Base-by-base conservation (phyloP, 2,113 vertebrate genomes). In the Rousettus leschenaultii region DNA sequence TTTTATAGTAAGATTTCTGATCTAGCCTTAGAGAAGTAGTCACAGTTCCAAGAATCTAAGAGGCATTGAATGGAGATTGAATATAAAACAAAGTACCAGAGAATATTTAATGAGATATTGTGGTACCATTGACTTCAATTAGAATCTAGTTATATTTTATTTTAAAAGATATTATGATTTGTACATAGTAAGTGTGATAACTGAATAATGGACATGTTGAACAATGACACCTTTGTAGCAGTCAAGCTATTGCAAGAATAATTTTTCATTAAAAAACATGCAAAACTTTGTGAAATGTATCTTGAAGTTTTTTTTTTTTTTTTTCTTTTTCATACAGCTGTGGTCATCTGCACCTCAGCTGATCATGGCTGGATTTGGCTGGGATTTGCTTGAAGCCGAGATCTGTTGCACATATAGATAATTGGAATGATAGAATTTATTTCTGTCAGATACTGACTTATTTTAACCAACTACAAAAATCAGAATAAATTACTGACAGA, bases 381-480 rank as follows among this genome's bases (percentile, higher is more conserved):
- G 28, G 3, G 11, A 38, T 22, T 24, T 80, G 2, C 21, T 65
- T 66, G 10, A 75, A 59, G 24, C 45, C 3, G 14, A 53, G 28
- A 48, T n/a, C 33, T 75, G 11, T 63, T 51, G 22, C 4, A 57
- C 0, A 0, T 40, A 2, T 70, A 96, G 90, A 57, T 19, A 43
- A 10, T 24, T 65, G 10, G 6, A 87, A 77, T 92, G 10, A 63
- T 24, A 93, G 18, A 71, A 71, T 57, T 21, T 70, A 66, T 77
- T 86, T 77, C 65, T 88, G 33, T 73, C 7, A 89, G 5, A 82
- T 85, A 59, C 4, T 77, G 30, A 80, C 84, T 91, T 89, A 87
- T 87, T 90, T 93, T 87, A 92, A 91, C 21, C 45, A 92, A 82
- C 30, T 92, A 61, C 18, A 80, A 86, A 38, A 90, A 35, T 63